Conservation (phyloP, 2,888 invertebrate genomes). For the Lasioglossum malachurum region DNA sequence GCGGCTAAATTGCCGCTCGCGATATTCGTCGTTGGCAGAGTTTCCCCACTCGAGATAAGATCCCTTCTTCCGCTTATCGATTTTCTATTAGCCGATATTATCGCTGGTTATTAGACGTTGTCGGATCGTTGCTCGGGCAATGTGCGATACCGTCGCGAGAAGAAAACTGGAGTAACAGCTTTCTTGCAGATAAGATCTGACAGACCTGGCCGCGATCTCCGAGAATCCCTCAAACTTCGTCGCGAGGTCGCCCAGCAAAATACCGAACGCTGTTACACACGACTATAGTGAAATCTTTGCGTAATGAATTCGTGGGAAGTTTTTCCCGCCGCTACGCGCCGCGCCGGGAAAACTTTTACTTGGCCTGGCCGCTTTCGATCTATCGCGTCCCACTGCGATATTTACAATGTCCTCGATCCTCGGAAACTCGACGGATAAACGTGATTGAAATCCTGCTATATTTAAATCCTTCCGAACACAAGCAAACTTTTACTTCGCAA, state of each 20-base stretch:
- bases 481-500: no score
- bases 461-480: no score
- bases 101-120: conserved; percentile 9
- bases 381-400: neutral
- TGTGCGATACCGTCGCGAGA: neutral
- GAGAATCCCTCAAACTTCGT: neutral
- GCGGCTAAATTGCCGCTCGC: neutral
- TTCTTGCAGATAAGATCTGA: conserved; percentile 16
- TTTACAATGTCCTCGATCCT: neutral
- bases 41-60: conserved; percentile 16
- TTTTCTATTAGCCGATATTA: conserved; percentile 20
- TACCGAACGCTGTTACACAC: neutral
- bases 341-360: neutral
- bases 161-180: neutral
- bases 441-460: neutral
- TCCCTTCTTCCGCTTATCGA: conserved; percentile 19
- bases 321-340: neutral
- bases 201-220: neutral
- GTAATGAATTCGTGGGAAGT: neutral
- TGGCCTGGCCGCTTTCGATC: neutral
- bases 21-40: conserved; percentile 17
- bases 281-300: neutral
- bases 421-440: neutral
- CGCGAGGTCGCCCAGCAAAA: neutral
- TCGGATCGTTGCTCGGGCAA: neutral